Base-by-base conservation (phyloP, 2,888 invertebrate species). In the Gibbula magus region DNA sequence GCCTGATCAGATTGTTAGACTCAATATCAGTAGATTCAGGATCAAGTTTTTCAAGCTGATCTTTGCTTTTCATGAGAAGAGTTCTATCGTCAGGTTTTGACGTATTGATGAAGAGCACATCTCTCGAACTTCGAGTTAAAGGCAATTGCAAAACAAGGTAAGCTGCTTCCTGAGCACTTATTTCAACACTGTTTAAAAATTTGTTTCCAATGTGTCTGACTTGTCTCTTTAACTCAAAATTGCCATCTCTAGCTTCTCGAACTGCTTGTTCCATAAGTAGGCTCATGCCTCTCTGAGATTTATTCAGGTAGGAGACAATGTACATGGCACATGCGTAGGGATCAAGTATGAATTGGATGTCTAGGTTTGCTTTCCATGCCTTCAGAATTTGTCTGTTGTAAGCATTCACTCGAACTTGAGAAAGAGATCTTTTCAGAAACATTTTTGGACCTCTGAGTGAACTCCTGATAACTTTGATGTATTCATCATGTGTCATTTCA, bases 81-180 rank as follows among this genome's bases (percentile, higher is more conserved):
- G 45, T 45, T 45, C 45, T 45, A 45, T 45, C 84, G 7, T 86
- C 88, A 20, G 86, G 86, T 8, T 84, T 84, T 61, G 54, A 78
- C 0, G 88, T 88, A 25, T 87, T 86, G 8, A 87, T 77, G 81
- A 86, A 88, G 2, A 86, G 45, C 5, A 75, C 45, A n/a, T 82
- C 74, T 61, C 86, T 74, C 8, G 84, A 83, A 5, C 81, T 61
- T 39, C 70, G 70, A 56, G 79, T 85, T 78, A 90, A 80, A 20
- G 87, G 86, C 76, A 89, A 75, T 25, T 81, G 80, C 18, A 89
- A 79, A 8, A 85, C 53, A 2, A 85, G 79, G 81, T 85, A 88
- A 0, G 79, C 85, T 54, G 88, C 87, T 77, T 90, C 89, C 77
- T 89, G 89, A 2, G 88, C 88, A 74, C 84, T 82, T 2, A 90